Base-by-base conservation (phyloP, 1,140 invertebrate genomes). In the Micrasema longulum region DNA sequence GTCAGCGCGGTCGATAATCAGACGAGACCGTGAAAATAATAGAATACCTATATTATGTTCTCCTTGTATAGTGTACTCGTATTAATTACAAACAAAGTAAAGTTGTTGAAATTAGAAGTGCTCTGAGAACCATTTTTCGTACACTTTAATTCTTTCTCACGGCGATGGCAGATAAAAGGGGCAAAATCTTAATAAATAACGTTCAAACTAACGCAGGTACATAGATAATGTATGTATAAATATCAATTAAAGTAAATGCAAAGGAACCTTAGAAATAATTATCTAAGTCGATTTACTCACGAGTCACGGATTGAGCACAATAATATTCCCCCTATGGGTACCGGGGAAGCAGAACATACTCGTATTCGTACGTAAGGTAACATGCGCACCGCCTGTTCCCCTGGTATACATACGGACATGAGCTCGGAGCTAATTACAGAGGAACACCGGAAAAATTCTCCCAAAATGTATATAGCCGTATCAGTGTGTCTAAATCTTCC, bases 401-500 rank as follows among this genome's bases (percentile, higher is more conserved):
- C n/a, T n/a, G n/a, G n/a, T n/a, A n/a, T n/a, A n/a, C n/a, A n/a
- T n/a, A n/a, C n/a, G n/a, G n/a, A n/a, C n/a, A n/a, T 55, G 26
- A 18, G 18, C 20, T 14, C 52, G 23, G 3, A 55, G 18, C 52
- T 55, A 55, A 55, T 55, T 55, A 55, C 52, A 35, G 14, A 55
- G 23, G 26, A 55, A 55, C 35, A 55, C 23, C 26, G 14, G 38
- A 41, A 57, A 67, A 72, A 72, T 72, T 72, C 71, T 47, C 52
- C 53, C 48, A 20, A 72, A 69, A 57, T 69, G 66, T 69, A 55
- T 41, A 57, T 45, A 53, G 14, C 52, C 35, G 3, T 72, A 72
- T 72, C 71, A 47, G 53, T n/a, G n/a, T 7, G 52, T 47, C 52
- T 18, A 57, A 43, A 72, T 72, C 71, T 72, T 10, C 50, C 48